Evolutionary conservation across 2,888 invertebrate genomes (phyloP), one percentile per base, ranked within the genome.

Genomic region (Melinopterus prodromus): DNA sequence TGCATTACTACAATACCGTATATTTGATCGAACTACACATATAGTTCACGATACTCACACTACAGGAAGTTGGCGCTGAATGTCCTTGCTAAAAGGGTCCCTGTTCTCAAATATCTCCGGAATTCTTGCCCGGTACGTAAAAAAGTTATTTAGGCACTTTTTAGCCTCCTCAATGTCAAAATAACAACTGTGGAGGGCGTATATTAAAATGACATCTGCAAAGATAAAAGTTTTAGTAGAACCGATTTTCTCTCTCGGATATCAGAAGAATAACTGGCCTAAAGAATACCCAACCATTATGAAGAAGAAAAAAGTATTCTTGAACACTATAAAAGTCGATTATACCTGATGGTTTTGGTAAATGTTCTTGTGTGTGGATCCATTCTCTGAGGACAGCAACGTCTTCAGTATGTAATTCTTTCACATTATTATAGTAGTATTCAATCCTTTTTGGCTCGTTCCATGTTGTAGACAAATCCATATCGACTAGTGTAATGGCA

Each of bases 121-220:
- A 85, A 94, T 93, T 81, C 93, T 92, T 0, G 94, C 93, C 84
- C 92, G 91, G 6, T 93, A 90, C 0, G 95, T 95, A 84, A 92
- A 93, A 87, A 93, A 92, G 0, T 92, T 91, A 84, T 96, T 95
- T 69, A 95, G 90, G 7, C 94, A 93, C 76, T 90, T 90, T 87
- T 95, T 95, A 0, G 95, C 91, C 15, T 92, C 90, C 83, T 94
- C 95, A 78, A 94, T 90, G 83, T 94, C 93, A 83, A 92, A 92
- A 79, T 92, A 90, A 87, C 95, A 94, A 85, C 94, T 93, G 87
- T 95, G 93, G 83, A 93, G 92, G 80, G 94, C 93, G 70, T 94
- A 88, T 77, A 93, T 92, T 9, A 93, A 90, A 79, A 88, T 36
- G 35, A 80, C 36, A 16, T 80, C 80, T 80, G 71, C 69, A 86